phyloP scores from a whole-genome alignment of 2,113 vertebrate genomes.

The Budorcas taxicolor region DNA sequence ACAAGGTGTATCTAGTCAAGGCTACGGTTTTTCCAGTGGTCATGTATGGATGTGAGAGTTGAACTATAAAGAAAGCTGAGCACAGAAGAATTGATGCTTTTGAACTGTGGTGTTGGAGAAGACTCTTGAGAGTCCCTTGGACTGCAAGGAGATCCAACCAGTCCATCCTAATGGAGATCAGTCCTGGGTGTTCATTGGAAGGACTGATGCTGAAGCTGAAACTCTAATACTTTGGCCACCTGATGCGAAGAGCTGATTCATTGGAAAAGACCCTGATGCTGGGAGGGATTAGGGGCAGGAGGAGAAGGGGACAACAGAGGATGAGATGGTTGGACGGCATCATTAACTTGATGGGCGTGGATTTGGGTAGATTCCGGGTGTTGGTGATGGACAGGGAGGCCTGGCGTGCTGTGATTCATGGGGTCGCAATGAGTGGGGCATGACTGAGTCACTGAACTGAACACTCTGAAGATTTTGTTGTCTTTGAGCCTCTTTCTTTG shows the following conservation, averaged over 20 bases:
- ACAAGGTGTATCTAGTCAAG: too few relatives aligned
- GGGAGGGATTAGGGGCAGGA: background rate
- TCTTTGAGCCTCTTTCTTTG: background rate
- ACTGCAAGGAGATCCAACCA: background rate
- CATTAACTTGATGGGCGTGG: background rate
- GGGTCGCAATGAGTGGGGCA: rapidly evolving
- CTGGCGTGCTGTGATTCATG: rapidly evolving
- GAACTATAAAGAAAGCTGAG: too few relatives aligned
- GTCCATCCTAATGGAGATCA: background rate
- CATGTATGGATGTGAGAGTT: too few relatives aligned
- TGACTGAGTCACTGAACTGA: background rate
- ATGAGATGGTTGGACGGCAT: background rate
- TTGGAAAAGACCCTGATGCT: background rate
- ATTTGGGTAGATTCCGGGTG: rapidly evolving
- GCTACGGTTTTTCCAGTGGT: too few relatives aligned
- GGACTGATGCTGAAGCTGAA: background rate
- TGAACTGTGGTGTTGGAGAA: too few relatives aligned
- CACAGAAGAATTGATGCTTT: too few relatives aligned
- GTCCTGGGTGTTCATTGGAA: background rate
- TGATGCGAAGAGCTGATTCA: background rate
- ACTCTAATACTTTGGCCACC: background rate
- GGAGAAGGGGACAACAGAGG: background rate
- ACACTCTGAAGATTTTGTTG: background rate
- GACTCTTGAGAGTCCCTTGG: background rate
- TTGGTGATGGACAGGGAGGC: background rate